Percentiles rank a stretch among this genome's conserved stretches.
Evolutionary conservation across 1,140 invertebrate species (phyloP).

Genomic region (Semibalanus balanoides): DNA sequence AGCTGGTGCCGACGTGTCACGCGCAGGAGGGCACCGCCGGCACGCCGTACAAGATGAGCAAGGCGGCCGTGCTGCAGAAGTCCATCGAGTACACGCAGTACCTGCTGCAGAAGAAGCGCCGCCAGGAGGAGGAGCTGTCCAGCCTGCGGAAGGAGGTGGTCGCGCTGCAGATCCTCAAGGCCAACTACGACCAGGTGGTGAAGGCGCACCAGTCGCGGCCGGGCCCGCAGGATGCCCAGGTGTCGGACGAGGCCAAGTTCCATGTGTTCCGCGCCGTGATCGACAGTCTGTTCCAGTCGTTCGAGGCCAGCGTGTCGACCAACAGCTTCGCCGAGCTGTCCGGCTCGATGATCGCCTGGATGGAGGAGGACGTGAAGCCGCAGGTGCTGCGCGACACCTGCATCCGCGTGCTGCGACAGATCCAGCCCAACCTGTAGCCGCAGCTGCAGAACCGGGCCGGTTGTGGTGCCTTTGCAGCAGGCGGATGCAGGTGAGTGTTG

Average conservation of each 20-base stretch:
- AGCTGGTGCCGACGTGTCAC: conserved; percentile 80
- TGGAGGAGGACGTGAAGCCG: conserved; percentile 94
- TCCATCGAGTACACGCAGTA: conserved; percentile 59
- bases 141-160: conserved; percentile 88
- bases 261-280: conserved; percentile 93
- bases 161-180: conserved; percentile 79
- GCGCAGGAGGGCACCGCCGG: conserved; percentile 31
- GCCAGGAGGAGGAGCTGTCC: conserved; percentile 83
- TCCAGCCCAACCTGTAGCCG: neutral
- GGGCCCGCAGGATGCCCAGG: conserved; percentile 62
- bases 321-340: conserved; percentile 86
- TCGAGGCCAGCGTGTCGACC: conserved; percentile 67
- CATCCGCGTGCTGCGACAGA: neutral
- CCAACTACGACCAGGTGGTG: conserved; percentile 90
- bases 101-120: conserved; percentile 75
- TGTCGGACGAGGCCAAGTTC: conserved; percentile 91
- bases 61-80: conserved; percentile 75
- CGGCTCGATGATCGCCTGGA: conserved; percentile 84
- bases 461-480: too few relatives aligned
- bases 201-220: conserved; percentile 74
- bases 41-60: conserved; percentile 77
- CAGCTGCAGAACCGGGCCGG: too few relatives aligned
- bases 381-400: conserved; percentile 37
- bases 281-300: conserved; percentile 82
- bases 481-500: neutral